Evolutionary conservation across 2,888 invertebrate species (phyloP).

Genomic region (Synergus umbraculus): DNA sequence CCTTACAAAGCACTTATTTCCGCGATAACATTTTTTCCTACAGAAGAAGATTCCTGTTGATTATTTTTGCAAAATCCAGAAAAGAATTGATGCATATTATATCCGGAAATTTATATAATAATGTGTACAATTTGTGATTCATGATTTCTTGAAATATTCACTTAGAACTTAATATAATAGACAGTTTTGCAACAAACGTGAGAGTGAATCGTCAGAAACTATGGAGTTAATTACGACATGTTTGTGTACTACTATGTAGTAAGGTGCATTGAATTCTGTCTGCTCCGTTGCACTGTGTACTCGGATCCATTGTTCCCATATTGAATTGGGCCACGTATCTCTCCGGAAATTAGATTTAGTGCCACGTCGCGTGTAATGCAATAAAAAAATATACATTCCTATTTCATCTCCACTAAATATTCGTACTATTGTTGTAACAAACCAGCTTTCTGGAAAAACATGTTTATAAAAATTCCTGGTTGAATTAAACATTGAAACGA

Average conservation of each 20-base stretch:
- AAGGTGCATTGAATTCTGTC: constrained; percentile 32
- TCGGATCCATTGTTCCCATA: constrained; percentile 20
- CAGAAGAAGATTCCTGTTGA: background rate
- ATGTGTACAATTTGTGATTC: too few species aligned
- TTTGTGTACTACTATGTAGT: constrained; percentile 23
- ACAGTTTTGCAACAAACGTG: background rate
- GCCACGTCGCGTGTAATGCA: background rate
- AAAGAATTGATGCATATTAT: too few species aligned
- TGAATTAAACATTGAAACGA: background rate
- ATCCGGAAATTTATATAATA: too few species aligned
- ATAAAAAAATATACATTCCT: background rate
- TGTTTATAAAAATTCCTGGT: background rate
- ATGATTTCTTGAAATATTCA: background rate
- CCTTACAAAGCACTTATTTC: background rate
- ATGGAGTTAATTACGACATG: constrained; percentile 30
- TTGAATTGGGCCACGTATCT: constrained; percentile 24
- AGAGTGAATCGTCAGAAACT: background rate
- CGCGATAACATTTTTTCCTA: background rate
- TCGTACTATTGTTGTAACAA: too few species aligned
- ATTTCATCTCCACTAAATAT: too few species aligned
- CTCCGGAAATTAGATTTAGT: constrained; percentile 30
- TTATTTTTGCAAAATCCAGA: background rate
- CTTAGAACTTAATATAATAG: background rate
- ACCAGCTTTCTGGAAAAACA: too few species aligned
- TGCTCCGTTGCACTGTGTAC: constrained; percentile 23